Base-by-base conservation (phyloP, 2,113 vertebrate species). In the Dissostichus mawsoni region DNA sequence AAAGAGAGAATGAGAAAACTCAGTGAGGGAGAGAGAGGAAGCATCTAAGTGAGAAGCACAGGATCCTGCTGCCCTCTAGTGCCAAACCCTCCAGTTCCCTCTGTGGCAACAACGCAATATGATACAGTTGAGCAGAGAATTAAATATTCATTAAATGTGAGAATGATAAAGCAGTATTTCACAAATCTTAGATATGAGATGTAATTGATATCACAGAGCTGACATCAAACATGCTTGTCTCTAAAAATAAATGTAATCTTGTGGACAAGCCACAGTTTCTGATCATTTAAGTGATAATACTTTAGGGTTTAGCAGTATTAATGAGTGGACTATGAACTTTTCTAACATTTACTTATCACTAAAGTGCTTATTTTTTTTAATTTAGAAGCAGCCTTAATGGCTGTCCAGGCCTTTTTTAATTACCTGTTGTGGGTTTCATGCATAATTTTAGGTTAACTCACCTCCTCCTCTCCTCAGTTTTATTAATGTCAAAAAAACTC, bases 21-120 rank as follows among this genome's bases (percentile, higher is more conserved):
- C 29, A 36, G 12, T 0, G 29, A 72, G 29, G 11, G 18, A 52
- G 17, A 29, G 53, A 36, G 55, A 56, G 44, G 17, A 18, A 52
- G 9, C 25, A 8, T 57, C 16, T 13, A 8, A 8, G 55, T 5
- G 29, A 70, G 70, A 82, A 85, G 41, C 14, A 56, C 61, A 81
- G 66, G 74, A 72, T 53, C 66, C 11, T 94, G 91, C 86, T 92
- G 92, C 93, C 91, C 91, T 93, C 94, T 94, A 91, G 92, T 92
- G 94, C 16, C 64, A 47, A 58, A 76, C 36, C 71, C 47, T 50
- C 16, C n/a, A n/a, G 17, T 29, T 65, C 45, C 71, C 56, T 57
- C 29, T 74, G 36, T 53, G 13, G 11, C 16, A 5, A 41, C 53
- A 50, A 13, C 58, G 63, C 73, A 52, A 58, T 18, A 48, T 51